Evolutionary conservation across 2,888 invertebrate genomes (phyloP), one percentile per base, ranked within the genome.

Genomic region (Cantharis flavilabris): DNA sequence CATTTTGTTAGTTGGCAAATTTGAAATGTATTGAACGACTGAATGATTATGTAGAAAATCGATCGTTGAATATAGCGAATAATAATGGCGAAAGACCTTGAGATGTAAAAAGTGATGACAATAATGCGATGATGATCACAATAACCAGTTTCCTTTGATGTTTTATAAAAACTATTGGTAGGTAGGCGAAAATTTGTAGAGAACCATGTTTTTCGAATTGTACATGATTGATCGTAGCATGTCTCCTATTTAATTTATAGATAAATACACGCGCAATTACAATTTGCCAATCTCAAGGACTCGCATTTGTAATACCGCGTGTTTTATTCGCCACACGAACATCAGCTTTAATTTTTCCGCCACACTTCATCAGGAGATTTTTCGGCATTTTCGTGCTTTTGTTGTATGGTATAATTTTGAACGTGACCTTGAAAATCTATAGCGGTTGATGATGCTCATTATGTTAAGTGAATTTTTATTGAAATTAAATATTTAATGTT

Each of bases 131-230:
- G 72, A 76, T 63, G 70, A 70, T 28, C 62, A 69, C 62, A 76
- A 72, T 62, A 76, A 76, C 73, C 73, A 76, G 70, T 76, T 71
- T 70, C 14, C 67, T 70, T 76, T 67, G 73, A 76, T 73, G 76
- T 76, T 69, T 14, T 20, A 70, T 23, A 65, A 70, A 73, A 72
- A 67, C 18, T 33, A 28, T 69, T 33, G 49, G 49, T 49, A 73
- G 28, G 73, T 73, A 76, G 76, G 73, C 71, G 76, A 73, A 76
- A 71, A 63, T 76, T 76, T 76, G 69, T 70, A 63, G 16, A 16
- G 72, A 73, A 73, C 62, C 67, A 73, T 70, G 73, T 65, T 73
- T 67, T 70, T 62, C 23, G 49, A 73, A 67, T 49, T 49, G 49
- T 67, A 69, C 33, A 16, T 69, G 69, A 69, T 69, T 69, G 69